These are phyloP conservation scores for Microvelia longipes DNA, from an alignment of 1,140 invertebrate genomes.

Conservation along the genomic window DNA sequence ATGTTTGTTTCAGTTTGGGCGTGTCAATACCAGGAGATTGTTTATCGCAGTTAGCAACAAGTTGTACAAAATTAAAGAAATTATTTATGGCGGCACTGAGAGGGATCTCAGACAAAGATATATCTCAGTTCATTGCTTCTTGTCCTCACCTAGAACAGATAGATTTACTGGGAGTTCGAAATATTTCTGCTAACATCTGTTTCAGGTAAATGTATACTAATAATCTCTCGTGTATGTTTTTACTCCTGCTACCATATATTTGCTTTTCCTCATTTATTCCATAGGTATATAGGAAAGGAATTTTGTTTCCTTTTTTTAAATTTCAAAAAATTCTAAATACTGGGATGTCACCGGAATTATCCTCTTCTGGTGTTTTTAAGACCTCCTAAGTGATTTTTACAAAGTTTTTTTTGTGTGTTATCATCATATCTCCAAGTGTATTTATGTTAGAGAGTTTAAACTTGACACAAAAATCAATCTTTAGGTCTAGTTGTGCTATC, in stretches of 20 bases:
- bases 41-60: slow-evolving; percentile 33
- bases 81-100: slow-evolving; percentile 60
- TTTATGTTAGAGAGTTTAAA: no score
- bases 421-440: no score
- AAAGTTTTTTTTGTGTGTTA: no score
- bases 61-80: slow-evolving; percentile 51
- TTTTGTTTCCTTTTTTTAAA: no score
- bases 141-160: slow-evolving; percentile 55
- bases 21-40: slow-evolving; percentile 35
- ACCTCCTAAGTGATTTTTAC: no score
- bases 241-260: neutral
- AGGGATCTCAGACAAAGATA: slow-evolving; percentile 57
- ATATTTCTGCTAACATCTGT: slow-evolving; percentile 53
- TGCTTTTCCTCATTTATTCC: no score
- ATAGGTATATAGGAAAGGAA: neutral
- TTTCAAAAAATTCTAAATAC: no score
- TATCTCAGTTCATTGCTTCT: slow-evolving; percentile 47
- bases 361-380: no score
- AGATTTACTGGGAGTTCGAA: slow-evolving; percentile 63
- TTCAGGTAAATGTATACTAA: slow-evolving; percentile 25
- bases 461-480: no score
- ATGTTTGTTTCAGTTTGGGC: slow-evolving; percentile 27
- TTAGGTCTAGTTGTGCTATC: no score
- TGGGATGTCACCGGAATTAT: no score
- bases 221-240: neutral